These are phyloP conservation scores for Haemorhous mexicanus DNA, from an alignment of 2,113 vertebrate genomes.

Conservation along the genomic window DNA sequence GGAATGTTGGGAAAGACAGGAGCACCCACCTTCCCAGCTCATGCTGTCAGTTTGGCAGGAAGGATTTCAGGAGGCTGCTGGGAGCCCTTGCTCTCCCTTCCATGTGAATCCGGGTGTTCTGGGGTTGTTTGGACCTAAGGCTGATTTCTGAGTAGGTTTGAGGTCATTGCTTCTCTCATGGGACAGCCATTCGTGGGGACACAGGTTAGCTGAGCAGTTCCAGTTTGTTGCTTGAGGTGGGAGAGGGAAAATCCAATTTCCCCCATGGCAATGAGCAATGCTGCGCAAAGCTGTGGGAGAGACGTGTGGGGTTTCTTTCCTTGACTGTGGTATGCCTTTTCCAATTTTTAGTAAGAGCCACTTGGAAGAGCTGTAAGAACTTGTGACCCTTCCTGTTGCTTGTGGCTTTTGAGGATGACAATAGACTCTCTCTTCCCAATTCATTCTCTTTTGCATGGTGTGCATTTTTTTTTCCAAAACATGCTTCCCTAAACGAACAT, in stretches of 20 bases:
- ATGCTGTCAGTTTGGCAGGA: too few relatives aligned
- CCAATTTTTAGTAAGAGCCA: neutral
- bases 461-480: neutral
- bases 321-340: neutral
- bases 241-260: neutral
- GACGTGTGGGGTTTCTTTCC: neutral
- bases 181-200: neutral
- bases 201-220: neutral
- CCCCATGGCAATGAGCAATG: fast-evolving
- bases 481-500: neutral
- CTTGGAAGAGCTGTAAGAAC: neutral
- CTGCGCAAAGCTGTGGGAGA: neutral
- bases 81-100: neutral
- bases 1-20: neutral
- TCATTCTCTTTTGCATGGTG: neutral
- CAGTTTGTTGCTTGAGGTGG: neutral
- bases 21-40: neutral
- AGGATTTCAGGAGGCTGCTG: neutral
- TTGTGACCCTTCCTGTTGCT: neutral
- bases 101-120: neutral
- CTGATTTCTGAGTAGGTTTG: neutral
- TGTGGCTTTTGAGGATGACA: slow-evolving; percentile 29
- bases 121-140: neutral
- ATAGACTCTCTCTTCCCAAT: neutral
- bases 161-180: neutral